Evolutionary conservation across 92 coral and sea anemone species (phyloP).

Genomic region (Phenganax marumi): DNA sequence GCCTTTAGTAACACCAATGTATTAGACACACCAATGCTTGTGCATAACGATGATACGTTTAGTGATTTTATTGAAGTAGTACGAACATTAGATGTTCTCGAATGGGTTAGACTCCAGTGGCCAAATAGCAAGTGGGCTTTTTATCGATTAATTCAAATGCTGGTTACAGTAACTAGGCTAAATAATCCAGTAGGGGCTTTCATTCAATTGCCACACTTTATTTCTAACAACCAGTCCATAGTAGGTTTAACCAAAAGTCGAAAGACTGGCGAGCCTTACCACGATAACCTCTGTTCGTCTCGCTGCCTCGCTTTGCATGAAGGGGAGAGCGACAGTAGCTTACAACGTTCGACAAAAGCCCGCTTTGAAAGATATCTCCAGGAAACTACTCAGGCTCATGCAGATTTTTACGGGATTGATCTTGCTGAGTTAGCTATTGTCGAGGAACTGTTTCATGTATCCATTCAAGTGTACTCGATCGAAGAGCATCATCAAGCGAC

Average conservation of each 20-base stretch:
- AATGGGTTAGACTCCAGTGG: too few species aligned
- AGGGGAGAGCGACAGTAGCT: neutral
- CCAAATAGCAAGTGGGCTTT: too few species aligned
- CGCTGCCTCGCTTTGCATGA: slow-evolving; percentile 1
- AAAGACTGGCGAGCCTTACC: neutral
- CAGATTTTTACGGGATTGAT: neutral
- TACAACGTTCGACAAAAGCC: slow-evolving; percentile 17
- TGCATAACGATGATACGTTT: too few species aligned
- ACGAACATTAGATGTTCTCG: too few species aligned
- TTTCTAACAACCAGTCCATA: too few species aligned
- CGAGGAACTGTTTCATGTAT: neutral
- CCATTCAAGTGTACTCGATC: slow-evolving; percentile 22
- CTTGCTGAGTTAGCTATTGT: neutral
- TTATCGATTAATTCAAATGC: too few species aligned
- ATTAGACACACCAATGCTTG: too few species aligned
- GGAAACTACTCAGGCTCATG: neutral
- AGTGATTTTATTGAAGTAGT: too few species aligned
- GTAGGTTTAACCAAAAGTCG: too few species aligned
- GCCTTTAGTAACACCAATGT: neutral
- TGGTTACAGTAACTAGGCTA: too few species aligned
- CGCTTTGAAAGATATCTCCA: neutral
- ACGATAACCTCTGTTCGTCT: slow-evolving; percentile 20
- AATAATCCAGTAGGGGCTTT: too few species aligned
- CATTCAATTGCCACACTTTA: too few species aligned
- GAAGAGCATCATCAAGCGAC: neutral